These are phyloP conservation scores for Drosophila yakuba DNA, from an alignment of 1,140 invertebrate genomes.

Conservation along the genomic window DNA sequence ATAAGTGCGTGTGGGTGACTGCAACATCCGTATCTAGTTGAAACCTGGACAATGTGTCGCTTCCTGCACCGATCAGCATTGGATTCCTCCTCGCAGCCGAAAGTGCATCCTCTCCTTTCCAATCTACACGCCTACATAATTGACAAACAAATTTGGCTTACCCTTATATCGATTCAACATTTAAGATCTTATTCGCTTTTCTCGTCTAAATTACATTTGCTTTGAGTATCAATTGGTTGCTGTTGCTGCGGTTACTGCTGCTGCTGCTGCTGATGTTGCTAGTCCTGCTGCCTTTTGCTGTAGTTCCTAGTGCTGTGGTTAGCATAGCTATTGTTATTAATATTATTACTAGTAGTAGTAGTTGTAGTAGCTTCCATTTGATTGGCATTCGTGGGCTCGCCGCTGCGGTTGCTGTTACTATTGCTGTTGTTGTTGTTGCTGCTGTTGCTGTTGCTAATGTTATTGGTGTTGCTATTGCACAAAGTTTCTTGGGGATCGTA, in stretches of 20 bases:
- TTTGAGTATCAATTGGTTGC: constrained; percentile 78
- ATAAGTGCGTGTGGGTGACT: constrained; percentile 28
- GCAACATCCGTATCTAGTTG: constrained; percentile 71
- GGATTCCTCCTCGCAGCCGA: constrained; percentile 25
- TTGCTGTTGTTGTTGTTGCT: constrained; percentile 47
- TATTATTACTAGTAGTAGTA: constrained; percentile 51
- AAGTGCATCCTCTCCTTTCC: constrained; percentile 15
- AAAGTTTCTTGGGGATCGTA: constrained; percentile 43
- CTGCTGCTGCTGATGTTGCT: constrained; percentile 11
- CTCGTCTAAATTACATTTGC: constrained; percentile 22
- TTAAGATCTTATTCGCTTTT: constrained; percentile 56
- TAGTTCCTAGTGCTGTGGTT: constrained; percentile 55
- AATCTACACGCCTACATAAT: constrained; percentile 51
- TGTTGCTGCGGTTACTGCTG: constrained; percentile 30
- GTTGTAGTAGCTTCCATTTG: constrained; percentile 75
- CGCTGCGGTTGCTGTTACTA: constrained; percentile 48
- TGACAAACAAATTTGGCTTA: constrained; percentile 82
- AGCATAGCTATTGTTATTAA: constrained; percentile 57
- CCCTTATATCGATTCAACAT: constrained; percentile 74
- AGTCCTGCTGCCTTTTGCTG: constrained; percentile 56
- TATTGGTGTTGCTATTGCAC: constrained; percentile 71
- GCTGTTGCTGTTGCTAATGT: constrained; percentile 25
- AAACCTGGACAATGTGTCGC: constrained; percentile 61
- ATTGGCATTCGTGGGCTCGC: constrained; percentile 70
- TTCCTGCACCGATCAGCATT: constrained; percentile 60